Conservation (phyloP, 2,797 vertebrate species). For the Melanotaenia pygmaea region DNA sequence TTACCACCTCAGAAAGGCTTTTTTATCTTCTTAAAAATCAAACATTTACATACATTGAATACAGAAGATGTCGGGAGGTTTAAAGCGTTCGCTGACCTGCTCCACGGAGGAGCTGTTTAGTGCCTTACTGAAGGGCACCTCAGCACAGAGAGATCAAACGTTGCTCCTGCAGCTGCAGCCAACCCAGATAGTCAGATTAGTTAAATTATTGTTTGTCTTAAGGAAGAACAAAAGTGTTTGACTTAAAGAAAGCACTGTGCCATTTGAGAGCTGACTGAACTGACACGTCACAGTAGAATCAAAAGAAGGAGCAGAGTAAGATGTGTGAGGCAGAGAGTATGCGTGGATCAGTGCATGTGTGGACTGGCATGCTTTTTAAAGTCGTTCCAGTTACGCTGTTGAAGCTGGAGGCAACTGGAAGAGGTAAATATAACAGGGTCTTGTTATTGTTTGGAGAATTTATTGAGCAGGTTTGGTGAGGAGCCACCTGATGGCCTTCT, state of each 20-base stretch:
- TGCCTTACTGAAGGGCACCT: constrained; percentile 74
- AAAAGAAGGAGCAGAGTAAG: constrained; percentile 38
- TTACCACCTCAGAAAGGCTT: background rate
- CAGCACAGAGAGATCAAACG: constrained; percentile 37
- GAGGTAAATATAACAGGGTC: constrained; percentile 49
- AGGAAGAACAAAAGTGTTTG: constrained; percentile 9
- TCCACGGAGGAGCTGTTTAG: constrained; percentile 57
- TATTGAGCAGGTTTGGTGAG: constrained; percentile 33
- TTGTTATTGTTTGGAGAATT: constrained; percentile 39
- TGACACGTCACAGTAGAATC: background rate
- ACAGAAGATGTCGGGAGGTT: constrained; percentile 28
- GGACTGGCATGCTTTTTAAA: too few species aligned
- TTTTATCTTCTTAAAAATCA: constrained; percentile 3
- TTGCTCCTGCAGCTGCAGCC: constrained; percentile 34
- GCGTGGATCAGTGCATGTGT: constrained; percentile 1
- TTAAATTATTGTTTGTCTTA: constrained; percentile 53
- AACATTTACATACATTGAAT: constrained; percentile 11
- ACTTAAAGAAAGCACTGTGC: constrained; percentile 38
- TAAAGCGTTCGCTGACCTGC: constrained; percentile 35
- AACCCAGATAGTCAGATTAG: constrained; percentile 51
- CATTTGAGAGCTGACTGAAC: constrained; percentile 22
- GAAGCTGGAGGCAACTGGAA: constrained; percentile 39
- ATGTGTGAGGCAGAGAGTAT: constrained; percentile 18
- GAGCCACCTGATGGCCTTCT: constrained; percentile 32
- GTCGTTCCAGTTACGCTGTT: constrained; percentile 24